Evolutionary conservation across 2,797 vertebrate genomes (phyloP).

Genomic region (Sebastes umbrosus): DNA sequence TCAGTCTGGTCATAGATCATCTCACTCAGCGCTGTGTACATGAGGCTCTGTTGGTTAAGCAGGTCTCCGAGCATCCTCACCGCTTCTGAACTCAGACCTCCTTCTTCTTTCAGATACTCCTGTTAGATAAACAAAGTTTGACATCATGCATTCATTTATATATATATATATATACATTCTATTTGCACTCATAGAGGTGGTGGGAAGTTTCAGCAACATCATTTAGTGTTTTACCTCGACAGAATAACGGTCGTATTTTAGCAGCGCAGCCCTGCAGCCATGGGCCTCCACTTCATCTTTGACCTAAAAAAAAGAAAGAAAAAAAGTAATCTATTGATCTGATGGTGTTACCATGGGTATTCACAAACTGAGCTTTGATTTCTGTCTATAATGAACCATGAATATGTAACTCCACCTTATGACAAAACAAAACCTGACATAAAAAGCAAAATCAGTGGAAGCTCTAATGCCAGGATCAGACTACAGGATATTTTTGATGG

Average conservation of each 20-base stretch:
- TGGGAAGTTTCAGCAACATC: not conserved
- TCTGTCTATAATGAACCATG: not conserved
- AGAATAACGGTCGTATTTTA: slow-evolving; percentile 70
- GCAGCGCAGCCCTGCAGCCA: slow-evolving; percentile 48
- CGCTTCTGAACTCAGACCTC: slow-evolving; percentile 72
- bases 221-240: slow-evolving; percentile 62
- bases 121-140: slow-evolving; percentile 11
- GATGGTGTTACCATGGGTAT: not conserved
- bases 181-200: not conserved
- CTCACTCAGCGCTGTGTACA: not conserved
- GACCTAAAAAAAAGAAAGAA: slow-evolving; percentile 43
- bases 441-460: not conserved
- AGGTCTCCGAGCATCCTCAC: slow-evolving; percentile 70
- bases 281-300: slow-evolving; percentile 51
- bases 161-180: not conserved
- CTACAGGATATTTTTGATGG: too few relatives aligned
- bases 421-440: not conserved
- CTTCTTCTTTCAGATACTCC: slow-evolving; percentile 72
- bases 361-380: not conserved
- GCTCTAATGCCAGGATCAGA: not conserved
- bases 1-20: not conserved
- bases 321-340: not conserved
- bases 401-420: not conserved
- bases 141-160: not conserved
- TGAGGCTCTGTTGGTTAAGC: not conserved